Evolutionary conservation across 2,888 invertebrate genomes (phyloP), one percentile per base, ranked within the genome.

Genomic region (Trileptium ribeirensis): DNA sequence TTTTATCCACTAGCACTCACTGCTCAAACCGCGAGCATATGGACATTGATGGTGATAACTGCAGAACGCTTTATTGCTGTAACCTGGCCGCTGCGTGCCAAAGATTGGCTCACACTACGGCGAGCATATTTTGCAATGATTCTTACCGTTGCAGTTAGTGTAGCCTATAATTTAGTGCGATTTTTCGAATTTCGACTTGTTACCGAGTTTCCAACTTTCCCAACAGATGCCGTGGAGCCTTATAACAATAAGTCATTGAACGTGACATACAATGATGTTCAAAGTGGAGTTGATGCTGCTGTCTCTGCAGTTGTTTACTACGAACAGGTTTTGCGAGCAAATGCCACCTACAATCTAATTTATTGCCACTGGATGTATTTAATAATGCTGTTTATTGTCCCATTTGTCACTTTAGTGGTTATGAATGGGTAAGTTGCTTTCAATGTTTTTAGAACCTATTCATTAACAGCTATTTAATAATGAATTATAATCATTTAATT

Each of bases 11-110:
- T 77, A n/a, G 77, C 77, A 15, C 34, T 77, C 19, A 77, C 33
- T 34, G 77, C 24, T 2, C 77, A 77, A 33, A 77, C 31, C 15
- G 77, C 77, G 15, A 37, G 37, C 34, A 39, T 77, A 24, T 77
- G 77, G 77, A 77, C 77, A n/a, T 15, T 77, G 8, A 19, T 77
- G 15, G 29, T 77, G 31, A 77, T 77, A 24, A 77, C 77, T 37
- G n/a, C 39, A n/a, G 77, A 77, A n/a, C 34, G 77, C 36, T 77
- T 37, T 33, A 24, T 77, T 33, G 77, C 77, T 15, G 77, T 77
- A 8, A 51, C 51, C 24, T 51, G 51, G 51, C 51, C 51, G 8
- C 24, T 51, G 24, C 8, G 24, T 15, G 51, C 51, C 8, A 51
- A 51, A 51, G 8, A 51, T 51, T 51, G 51, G 51, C 24, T 51